A percentile compares a stretch with the other conserved stretches of the same genome.
Evolutionary conservation across 2,113 vertebrate genomes (phyloP).

Genomic region (Astatotilapia flaviijosephi): DNA sequence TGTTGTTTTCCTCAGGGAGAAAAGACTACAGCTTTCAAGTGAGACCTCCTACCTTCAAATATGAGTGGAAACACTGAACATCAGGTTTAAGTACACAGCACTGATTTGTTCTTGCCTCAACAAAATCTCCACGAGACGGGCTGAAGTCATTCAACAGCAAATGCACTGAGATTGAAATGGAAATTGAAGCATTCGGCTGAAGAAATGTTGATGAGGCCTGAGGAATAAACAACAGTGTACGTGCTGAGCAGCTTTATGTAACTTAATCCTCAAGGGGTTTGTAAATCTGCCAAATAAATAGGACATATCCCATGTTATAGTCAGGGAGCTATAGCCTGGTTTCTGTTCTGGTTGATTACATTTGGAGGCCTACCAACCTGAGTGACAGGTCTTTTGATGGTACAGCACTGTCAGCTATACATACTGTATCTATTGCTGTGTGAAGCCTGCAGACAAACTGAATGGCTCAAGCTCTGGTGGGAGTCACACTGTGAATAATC

Average conservation of each 20-base stretch:
- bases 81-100: background rate
- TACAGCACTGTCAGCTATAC: background rate
- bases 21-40: background rate
- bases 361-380: background rate
- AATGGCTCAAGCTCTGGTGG: background rate
- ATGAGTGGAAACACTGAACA: background rate
- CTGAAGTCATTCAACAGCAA: background rate
- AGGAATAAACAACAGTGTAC: background rate
- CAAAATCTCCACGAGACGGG: background rate
- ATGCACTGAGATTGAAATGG: background rate
- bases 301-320: background rate
- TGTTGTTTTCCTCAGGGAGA: background rate
- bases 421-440: background rate
- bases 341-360: background rate
- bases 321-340: background rate
- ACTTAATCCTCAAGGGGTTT: constrained; percentile 8
- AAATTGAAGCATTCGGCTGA: background rate
- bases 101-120: background rate
- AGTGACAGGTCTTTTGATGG: background rate
- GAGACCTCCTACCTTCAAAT: background rate
- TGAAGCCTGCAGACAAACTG: background rate
- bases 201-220: background rate
- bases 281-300: constrained; percentile 16
- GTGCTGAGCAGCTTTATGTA: background rate
- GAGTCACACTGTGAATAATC: background rate